Conservation (phyloP, 2,113 vertebrate species). For the human (Homo sapiens) region DNA sequence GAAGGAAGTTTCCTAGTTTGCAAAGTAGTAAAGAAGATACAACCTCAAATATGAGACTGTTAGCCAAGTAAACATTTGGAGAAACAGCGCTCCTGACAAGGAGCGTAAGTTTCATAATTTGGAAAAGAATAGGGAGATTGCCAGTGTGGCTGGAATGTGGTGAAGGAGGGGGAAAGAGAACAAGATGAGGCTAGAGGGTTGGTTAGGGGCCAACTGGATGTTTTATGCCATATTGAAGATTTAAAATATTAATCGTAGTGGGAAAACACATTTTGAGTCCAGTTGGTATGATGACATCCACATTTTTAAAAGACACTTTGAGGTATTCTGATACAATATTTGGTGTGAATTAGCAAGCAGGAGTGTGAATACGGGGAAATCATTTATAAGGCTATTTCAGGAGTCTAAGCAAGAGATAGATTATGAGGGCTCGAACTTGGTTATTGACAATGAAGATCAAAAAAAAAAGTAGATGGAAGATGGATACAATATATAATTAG, state of each 20-base stretch:
- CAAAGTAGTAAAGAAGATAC: neutral
- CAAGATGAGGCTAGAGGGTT: neutral
- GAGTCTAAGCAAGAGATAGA: neutral
- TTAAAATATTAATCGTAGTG: conserved; percentile 14
- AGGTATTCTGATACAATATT: neutral
- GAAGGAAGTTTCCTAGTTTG: neutral
- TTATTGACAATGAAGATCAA: neutral
- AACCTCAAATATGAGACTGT: neutral
- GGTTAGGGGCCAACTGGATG: neutral
- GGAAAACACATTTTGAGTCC: conserved; percentile 22
- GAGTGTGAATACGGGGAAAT: neutral
- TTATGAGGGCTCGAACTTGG: neutral
- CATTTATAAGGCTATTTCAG: neutral
- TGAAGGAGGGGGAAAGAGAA: neutral
- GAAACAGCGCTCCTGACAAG: neutral
- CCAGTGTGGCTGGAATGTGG: neutral
- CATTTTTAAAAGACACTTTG: conserved; percentile 4
- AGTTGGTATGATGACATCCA: neutral
- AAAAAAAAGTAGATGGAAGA: neutral
- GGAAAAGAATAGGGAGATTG: neutral
- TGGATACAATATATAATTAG: neutral
- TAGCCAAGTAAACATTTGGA: neutral
- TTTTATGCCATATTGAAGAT: neutral
- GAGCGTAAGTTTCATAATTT: neutral
- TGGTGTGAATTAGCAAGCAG: neutral